Evolutionary conservation across 2,888 invertebrate genomes (phyloP).

Genomic region (Salticus scenicus): DNA sequence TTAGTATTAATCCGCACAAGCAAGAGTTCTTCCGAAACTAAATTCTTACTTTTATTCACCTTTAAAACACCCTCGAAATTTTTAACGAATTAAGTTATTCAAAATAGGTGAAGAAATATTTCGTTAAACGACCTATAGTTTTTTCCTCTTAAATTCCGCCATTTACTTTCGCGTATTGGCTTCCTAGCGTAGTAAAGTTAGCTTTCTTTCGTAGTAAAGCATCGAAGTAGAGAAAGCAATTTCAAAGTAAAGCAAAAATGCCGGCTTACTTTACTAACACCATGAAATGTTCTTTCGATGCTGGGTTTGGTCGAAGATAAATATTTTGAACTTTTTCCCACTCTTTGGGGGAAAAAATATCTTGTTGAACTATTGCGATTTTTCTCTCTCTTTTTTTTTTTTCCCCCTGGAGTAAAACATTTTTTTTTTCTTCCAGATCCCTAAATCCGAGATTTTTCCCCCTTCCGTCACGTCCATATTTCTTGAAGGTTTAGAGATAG

Average conservation of each 20-base stretch:
- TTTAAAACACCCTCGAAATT: no score
- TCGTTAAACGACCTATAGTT: not conserved
- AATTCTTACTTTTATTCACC: no score
- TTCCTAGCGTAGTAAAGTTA: not conserved
- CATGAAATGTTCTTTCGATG: constrained; percentile 1
- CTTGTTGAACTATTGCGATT: no score
- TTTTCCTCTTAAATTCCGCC: not conserved
- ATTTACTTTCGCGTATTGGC: not conserved
- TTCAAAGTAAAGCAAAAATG: constrained; percentile 7
- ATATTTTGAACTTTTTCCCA: constrained; percentile 15
- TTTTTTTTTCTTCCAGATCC: no score
- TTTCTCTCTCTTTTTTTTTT: no score
- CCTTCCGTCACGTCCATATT: no score
- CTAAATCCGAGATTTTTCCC: no score
- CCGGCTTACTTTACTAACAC: constrained; percentile 16
- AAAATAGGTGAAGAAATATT: not conserved
- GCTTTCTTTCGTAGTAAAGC: constrained; percentile 24
- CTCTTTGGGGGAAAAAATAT: not conserved
- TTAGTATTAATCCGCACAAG: no score
- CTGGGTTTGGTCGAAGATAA: constrained; percentile 13
- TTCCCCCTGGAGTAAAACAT: no score
- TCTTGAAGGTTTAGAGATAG: no score
- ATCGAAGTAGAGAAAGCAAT: constrained; percentile 18
- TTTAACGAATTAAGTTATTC: no score
- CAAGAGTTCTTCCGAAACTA: no score